Conservation (phyloP, 2,113 vertebrate genomes). For the Bambusicola thoracicus region DNA sequence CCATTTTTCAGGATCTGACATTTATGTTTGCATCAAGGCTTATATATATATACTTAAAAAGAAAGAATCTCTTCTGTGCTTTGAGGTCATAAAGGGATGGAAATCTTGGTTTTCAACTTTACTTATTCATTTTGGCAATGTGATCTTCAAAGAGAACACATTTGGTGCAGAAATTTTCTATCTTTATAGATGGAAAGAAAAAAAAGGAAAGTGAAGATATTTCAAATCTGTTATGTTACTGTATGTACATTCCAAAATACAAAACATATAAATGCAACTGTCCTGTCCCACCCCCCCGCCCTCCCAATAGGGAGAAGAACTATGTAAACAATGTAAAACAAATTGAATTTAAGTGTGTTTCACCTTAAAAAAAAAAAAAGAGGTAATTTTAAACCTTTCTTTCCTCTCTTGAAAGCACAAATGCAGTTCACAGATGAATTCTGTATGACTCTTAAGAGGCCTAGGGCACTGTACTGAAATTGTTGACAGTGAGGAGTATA, state of each 20-base stretch:
- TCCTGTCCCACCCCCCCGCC: background rate
- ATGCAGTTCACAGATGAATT: background rate
- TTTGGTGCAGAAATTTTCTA: background rate
- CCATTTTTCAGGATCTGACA: conserved; percentile 28
- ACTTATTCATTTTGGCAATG: background rate
- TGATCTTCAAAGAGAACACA: background rate
- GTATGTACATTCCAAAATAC: background rate
- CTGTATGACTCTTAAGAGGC: conserved; percentile 18
- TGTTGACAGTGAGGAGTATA: conserved; percentile 22
- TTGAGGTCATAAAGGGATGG: background rate
- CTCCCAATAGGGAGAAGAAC: background rate
- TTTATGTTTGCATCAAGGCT: background rate
- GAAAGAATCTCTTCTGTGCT: background rate
- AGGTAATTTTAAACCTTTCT: background rate
- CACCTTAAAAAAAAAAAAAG: background rate
- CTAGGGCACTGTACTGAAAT: background rate
- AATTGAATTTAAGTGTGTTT: background rate
- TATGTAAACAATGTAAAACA: background rate
- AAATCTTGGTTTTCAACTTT: background rate
- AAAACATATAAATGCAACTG: background rate
- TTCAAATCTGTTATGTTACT: accelerated
- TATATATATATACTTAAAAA: background rate
- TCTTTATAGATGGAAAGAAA: background rate
- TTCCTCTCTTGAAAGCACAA: background rate
- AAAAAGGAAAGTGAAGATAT: background rate